Base-by-base conservation (phyloP, 2,888 invertebrate species). In the Stictocephala bisonia region DNA sequence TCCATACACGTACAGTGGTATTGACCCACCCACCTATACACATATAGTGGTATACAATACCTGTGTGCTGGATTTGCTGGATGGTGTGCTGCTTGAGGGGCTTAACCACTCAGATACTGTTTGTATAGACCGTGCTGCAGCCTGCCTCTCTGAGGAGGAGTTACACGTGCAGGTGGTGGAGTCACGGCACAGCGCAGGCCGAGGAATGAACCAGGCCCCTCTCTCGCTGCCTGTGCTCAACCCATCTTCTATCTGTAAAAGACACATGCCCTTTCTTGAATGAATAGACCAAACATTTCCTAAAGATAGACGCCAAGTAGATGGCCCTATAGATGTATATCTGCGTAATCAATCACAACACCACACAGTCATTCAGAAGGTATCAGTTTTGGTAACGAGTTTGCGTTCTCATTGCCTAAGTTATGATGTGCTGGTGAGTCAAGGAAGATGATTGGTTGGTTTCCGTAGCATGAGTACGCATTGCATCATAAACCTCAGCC, bases 141-240 rank as follows among this genome's bases (percentile, higher is more conserved):
- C n/a, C 1, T 56, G 41, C 35, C 40, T 58, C 3, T 26, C 51
- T n/a, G n/a, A n/a, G 51, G 76, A 44, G 6, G 75, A 70, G 69
- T 75, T 72, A 58, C 78, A 76, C 27, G 76, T 75, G 71, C 79
- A 79, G 41, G 76, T 78, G 80, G 83, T 82, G 40, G 83, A 82
- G 75, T 82, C 82, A 86, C 79, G 29, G 26, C 78, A 77, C 15
- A 93, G 87, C 82, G 93, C 93, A 81, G 93, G 93, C 86, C 93
- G 89, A 80, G 93, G 93, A 84, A 94, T 93, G 84, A 93, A 93
- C 93, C 93, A 93, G 84, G 89, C 76, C 56, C 74, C 70, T 60
- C 58, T 27, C 20, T 51, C 72, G 27, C 35, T 56, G 1, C 9
- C 15, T 41, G 6, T 2, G 9, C 53, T 41, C n/a, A 68, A 50